phyloP scores from a whole-genome alignment of 2,888 invertebrate genomes.

The Rhingia rostrata region DNA sequence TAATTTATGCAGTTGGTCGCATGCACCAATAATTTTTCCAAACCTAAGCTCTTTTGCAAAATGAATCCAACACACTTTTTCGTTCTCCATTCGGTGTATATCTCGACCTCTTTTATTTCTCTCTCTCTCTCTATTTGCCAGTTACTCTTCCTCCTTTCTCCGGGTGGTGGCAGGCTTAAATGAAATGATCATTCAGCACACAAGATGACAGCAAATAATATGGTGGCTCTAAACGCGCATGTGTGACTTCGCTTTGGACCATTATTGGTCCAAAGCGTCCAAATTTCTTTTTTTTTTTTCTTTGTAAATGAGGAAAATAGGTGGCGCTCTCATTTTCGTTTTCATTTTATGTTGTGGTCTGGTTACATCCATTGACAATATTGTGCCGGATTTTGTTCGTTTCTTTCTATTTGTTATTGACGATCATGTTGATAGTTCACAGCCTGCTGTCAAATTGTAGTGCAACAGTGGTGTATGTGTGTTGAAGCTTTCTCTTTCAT shows the following conservation, averaged over 20 bases:
- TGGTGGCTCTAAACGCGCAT: slow-evolving; percentile 43
- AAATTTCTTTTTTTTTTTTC: slow-evolving; percentile 59
- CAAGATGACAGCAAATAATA: slow-evolving; percentile 47
- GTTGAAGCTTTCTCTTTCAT: slow-evolving; percentile 69
- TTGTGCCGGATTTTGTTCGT: slow-evolving; percentile 21
- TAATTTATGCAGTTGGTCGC: slow-evolving; percentile 71
- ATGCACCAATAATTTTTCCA: slow-evolving; percentile 75
- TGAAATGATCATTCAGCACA: slow-evolving; percentile 56
- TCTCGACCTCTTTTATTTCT: slow-evolving; percentile 73
- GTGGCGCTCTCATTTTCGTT: slow-evolving; percentile 73
- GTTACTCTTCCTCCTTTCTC: slow-evolving; percentile 77
- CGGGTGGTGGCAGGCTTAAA: slow-evolving; percentile 20
- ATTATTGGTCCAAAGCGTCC: slow-evolving; percentile 64
- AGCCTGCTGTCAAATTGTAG: slow-evolving; percentile 50
- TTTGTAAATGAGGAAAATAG: slow-evolving; percentile 61
- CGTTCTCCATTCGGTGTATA: slow-evolving; percentile 64
- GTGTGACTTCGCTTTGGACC: slow-evolving; percentile 44
- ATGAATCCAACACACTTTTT: slow-evolving; percentile 62
- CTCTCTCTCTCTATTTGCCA: slow-evolving; percentile 65
- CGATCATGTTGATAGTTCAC: slow-evolving; percentile 30
- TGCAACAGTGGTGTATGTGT: slow-evolving; percentile 28
- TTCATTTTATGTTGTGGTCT: slow-evolving; percentile 61
- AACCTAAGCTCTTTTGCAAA: slow-evolving; percentile 53
- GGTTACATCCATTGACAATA: slow-evolving; percentile 31
- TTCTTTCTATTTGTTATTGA: slow-evolving; percentile 46